These are phyloP conservation scores for Bruchidius siliquastri DNA, from an alignment of 2,888 invertebrate species.

Conservation along the genomic window DNA sequence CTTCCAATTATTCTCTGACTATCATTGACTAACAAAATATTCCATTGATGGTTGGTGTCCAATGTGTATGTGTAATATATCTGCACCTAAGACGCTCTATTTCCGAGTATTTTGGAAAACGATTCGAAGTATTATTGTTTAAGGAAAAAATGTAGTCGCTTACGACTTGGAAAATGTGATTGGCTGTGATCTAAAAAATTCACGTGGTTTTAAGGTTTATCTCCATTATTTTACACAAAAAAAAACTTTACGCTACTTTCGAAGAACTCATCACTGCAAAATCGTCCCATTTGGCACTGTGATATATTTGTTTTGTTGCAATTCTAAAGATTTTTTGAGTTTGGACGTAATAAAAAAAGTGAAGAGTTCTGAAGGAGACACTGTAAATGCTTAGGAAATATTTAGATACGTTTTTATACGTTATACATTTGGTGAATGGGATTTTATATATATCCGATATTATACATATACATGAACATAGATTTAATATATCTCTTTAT, in stretches of 20 bases:
- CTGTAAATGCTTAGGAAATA: background rate
- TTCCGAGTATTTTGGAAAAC: constrained; percentile 1
- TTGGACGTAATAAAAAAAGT: constrained; percentile 2
- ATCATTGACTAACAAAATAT: too few species aligned
- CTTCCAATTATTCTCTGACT: too few species aligned
- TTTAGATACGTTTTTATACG: constrained; percentile 5
- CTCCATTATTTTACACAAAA: constrained; percentile 16
- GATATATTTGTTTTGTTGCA: constrained; percentile 32
- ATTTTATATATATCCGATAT: constrained; percentile 21
- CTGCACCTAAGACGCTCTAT: background rate
- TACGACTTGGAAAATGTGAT: constrained; percentile 2
- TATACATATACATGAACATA: constrained; percentile 20
- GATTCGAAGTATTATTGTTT: constrained; percentile 1
- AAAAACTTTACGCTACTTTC: background rate
- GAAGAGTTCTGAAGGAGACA: background rate
- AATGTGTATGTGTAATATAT: background rate
- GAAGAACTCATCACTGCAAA: background rate
- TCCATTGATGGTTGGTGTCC: too few species aligned
- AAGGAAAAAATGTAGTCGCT: background rate
- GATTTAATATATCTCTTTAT: constrained; percentile 26
- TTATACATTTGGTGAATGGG: constrained; percentile 38
- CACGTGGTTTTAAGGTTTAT: constrained; percentile 1
- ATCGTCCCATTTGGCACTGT: constrained; percentile 37
- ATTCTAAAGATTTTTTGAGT: constrained; percentile 33
- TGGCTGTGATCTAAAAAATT: constrained; percentile 1